A percentile compares a stretch with the other conserved stretches of the same genome.
phyloP scores from a whole-genome alignment of 2,113 vertebrate genomes.

The Callaeas wilsoni region DNA sequence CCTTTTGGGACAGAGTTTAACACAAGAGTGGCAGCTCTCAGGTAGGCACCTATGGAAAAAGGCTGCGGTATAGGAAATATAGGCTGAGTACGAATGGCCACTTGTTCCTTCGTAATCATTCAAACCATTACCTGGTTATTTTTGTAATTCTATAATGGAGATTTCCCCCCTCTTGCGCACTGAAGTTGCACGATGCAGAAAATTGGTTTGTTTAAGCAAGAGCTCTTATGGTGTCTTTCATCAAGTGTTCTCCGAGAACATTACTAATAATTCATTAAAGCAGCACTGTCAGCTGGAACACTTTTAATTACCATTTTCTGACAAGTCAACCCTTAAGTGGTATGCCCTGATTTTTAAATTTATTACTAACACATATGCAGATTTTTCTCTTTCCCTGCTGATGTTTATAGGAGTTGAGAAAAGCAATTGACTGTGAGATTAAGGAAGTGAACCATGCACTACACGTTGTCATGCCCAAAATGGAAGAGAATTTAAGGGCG shows the following conservation, averaged over 20 bases:
- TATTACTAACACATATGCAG: neutral
- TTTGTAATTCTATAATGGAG: neutral
- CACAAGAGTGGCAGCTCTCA: neutral
- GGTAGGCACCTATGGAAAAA: neutral
- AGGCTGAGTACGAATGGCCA: neutral
- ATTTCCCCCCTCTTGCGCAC: neutral
- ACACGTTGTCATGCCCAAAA: neutral
- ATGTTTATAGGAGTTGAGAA: neutral
- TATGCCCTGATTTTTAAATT: constrained; percentile 36
- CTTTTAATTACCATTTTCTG: constrained; percentile 51
- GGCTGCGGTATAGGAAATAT: neutral
- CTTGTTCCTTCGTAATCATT: neutral
- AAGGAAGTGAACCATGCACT: neutral
- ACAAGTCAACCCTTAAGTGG: constrained; percentile 32
- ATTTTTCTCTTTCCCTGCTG: neutral
- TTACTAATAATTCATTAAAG: constrained; percentile 58
- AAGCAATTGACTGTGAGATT: neutral
- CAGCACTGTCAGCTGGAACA: constrained; percentile 36
- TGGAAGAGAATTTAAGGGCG: neutral
- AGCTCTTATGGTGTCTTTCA: neutral
- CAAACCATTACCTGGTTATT: neutral
- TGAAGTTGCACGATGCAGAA: constrained; percentile 3
- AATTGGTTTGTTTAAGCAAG: constrained; percentile 38
- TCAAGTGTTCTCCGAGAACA: neutral
- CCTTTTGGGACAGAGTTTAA: neutral